phyloP scores from a whole-genome alignment of 2,113 vertebrate genomes.

The Lagenorhynchus albirostris region DNA sequence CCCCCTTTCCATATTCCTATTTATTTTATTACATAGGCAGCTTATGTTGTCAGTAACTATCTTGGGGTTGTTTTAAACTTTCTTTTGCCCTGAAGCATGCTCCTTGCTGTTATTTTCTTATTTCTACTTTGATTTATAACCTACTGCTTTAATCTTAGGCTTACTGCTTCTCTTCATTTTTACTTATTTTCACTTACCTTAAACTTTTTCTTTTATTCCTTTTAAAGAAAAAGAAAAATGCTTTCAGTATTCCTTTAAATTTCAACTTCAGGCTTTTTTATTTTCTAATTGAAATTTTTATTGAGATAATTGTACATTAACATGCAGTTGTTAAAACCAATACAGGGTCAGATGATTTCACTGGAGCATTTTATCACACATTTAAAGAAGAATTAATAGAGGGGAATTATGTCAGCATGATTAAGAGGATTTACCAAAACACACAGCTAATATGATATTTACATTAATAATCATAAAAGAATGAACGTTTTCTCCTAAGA shows the following conservation, averaged over 20 bases:
- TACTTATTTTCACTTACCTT: neutral
- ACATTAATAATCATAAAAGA: neutral
- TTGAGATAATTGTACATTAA: neutral
- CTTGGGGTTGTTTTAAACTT: neutral
- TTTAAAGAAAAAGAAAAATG: neutral
- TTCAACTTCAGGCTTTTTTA: neutral
- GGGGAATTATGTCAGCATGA: neutral
- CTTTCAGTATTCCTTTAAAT: neutral
- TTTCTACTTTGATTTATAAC: neutral
- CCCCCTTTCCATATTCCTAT: neutral
- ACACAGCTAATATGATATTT: neutral
- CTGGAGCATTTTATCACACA: neutral
- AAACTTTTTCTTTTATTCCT: neutral
- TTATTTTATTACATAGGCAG: neutral
- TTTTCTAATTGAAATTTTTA: neutral
- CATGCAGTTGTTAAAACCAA: neutral
- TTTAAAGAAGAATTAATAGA: neutral
- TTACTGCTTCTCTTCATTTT: neutral
- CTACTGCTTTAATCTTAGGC: neutral
- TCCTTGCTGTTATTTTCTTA: neutral
- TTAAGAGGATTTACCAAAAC: neutral
- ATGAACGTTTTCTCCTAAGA: neutral
- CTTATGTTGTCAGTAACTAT: neutral
- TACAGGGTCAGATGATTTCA: neutral
- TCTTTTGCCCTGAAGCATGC: neutral